Percentiles rank a stretch among this genome's conserved stretches.
Conservation (phyloP, 2,113 vertebrate species). For the Rhinopithecus roxellana region DNA sequence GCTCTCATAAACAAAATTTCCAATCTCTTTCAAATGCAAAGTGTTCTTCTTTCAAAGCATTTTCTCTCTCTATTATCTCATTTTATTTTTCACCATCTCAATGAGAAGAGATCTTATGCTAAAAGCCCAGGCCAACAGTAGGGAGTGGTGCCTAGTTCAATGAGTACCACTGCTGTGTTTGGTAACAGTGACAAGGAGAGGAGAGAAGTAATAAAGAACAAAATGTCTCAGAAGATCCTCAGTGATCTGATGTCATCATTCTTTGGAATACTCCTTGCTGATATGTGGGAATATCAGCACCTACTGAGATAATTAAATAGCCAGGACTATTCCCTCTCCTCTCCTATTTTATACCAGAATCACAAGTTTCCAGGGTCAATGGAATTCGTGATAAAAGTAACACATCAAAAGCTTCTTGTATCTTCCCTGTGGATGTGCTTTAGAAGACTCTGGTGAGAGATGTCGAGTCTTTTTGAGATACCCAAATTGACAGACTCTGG, state of each 20-base stretch:
- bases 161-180: not conserved
- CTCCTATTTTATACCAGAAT: constrained; percentile 87
- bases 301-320: constrained; percentile 57
- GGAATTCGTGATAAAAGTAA: constrained; percentile 80
- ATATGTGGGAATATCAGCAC: not conserved
- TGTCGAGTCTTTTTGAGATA: not conserved
- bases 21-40: constrained; percentile 36
- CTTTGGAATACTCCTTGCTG: constrained; percentile 27
- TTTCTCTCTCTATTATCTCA: constrained; percentile 26
- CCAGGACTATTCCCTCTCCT: constrained; percentile 83
- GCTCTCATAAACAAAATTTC: not conserved
- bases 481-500: not conserved
- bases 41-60: not conserved
- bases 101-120: not conserved
- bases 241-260: not conserved
- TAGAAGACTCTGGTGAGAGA: not conserved
- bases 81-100: constrained; percentile 43
- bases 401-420: constrained; percentile 72
- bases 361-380: constrained; percentile 62
- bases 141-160: not conserved
- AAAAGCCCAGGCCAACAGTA: not conserved
- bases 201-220: not conserved
- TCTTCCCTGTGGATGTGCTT: not conserved
- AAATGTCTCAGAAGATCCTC: not conserved
- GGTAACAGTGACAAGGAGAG: not conserved